phyloP scores from a whole-genome alignment of 2,113 vertebrate genomes.

The Planiliza haematocheilus region DNA sequence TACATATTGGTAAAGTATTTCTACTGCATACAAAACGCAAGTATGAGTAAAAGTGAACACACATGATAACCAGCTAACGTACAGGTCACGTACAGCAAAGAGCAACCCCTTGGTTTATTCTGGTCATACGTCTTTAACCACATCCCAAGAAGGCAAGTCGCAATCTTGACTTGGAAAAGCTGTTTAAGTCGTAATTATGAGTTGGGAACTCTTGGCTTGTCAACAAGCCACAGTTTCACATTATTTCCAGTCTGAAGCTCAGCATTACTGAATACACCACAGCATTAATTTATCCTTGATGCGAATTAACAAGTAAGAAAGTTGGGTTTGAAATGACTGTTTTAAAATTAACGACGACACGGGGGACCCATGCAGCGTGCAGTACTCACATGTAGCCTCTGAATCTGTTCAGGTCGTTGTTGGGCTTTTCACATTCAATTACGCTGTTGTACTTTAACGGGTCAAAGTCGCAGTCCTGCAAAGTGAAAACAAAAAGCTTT shows the following conservation, averaged over 20 bases:
- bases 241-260: slow-evolving; percentile 43
- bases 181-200: slow-evolving; percentile 45
- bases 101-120: slow-evolving; percentile 1
- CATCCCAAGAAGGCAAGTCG: slow-evolving; percentile 34
- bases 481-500: slow-evolving; percentile 35
- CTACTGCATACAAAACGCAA: neutral
- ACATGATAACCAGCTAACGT: neutral
- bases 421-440: slow-evolving; percentile 98
- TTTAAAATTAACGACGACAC: too few species aligned
- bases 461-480: slow-evolving; percentile 95
- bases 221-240: slow-evolving; percentile 47
- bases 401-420: slow-evolving; percentile 96
- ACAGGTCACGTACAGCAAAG: neutral
- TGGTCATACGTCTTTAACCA: slow-evolving; percentile 10
- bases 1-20: neutral
- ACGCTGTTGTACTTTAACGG: slow-evolving; percentile 93
- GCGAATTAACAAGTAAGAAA: neutral
- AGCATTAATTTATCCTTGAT: neutral
- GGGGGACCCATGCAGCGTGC: neutral
- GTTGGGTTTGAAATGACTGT: neutral
- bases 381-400: slow-evolving; percentile 95
- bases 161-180: slow-evolving; percentile 49
- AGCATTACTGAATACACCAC: neutral
- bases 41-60: neutral
- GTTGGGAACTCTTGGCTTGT: slow-evolving; percentile 35